These are phyloP conservation scores for Nemopilema nomurai DNA, from an alignment of 30 jellyfish, hydroid and myxozoan genomes.

Conservation along the genomic window DNA sequence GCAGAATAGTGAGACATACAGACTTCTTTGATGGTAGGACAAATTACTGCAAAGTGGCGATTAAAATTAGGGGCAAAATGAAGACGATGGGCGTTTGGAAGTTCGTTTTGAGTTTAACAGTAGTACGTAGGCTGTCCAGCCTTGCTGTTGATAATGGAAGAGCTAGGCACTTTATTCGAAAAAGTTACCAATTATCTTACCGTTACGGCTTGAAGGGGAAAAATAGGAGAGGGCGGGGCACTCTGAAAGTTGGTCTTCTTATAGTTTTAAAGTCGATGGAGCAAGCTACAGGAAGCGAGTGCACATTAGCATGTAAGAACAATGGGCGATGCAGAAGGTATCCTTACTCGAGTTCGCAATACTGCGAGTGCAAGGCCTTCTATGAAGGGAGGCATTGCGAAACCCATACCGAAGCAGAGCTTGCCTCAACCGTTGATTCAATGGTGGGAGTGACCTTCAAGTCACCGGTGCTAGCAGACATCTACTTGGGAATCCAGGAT, in stretches of 20 bases:
- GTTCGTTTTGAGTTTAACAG: conserved; percentile 11
- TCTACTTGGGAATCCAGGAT: conserved; percentile 25
- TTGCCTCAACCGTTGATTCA: conserved; percentile 42
- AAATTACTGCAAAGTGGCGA: conserved; percentile 8
- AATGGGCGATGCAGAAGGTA: conserved; percentile 11
- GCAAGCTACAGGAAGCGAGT: conserved; percentile 5
- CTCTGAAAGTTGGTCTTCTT: neutral
- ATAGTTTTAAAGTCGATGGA: conserved; percentile 11
- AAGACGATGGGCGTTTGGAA: conserved; percentile 18
- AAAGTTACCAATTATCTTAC: neutral
- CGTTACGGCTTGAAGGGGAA: neutral
- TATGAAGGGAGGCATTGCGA: conserved; percentile 40
- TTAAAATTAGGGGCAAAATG: neutral
- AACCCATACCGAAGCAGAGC: neutral
- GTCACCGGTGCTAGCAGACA: conserved; percentile 42
- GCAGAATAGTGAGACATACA: neutral
- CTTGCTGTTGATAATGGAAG: neutral
- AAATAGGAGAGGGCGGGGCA: neutral
- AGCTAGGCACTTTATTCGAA: neutral
- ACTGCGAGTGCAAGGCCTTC: conserved; percentile 48
- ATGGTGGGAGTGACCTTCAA: conserved; percentile 22
- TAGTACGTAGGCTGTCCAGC: neutral
- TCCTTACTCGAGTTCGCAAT: conserved; percentile 28
- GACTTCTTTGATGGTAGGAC: neutral
- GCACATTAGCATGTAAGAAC: conserved; percentile 16